These are phyloP conservation scores for Hippocampus barbouri DNA, from an alignment of 2,113 vertebrate species.

Conservation along the genomic window DNA sequence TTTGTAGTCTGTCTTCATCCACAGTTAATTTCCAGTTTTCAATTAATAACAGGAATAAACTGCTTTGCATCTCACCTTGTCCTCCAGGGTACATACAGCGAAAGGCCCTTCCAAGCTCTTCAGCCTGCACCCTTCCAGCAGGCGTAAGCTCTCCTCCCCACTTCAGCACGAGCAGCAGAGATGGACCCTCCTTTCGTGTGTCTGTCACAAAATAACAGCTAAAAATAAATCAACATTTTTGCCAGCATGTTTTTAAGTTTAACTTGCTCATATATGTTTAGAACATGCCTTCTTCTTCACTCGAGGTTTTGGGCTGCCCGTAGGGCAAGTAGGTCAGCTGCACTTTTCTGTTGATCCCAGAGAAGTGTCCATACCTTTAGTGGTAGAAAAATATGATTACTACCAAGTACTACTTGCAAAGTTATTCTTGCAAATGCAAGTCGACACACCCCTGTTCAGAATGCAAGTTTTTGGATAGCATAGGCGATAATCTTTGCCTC, in stretches of 20 bases:
- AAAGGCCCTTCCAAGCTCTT: constrained; percentile 93
- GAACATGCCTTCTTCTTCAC: constrained; percentile 86
- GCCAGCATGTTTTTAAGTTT: not conserved
- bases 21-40: not conserved
- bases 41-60: not conserved
- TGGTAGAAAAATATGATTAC: not conserved
- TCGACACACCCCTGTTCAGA: not conserved
- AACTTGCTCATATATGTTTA: not conserved
- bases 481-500: too few species aligned
- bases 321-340: constrained; percentile 93
- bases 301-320: constrained; percentile 87
- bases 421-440: not conserved
- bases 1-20: not conserved
- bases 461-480: not conserved
- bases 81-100: constrained; percentile 99
- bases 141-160: constrained; percentile 97
- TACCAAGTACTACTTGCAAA: not conserved
- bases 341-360: constrained; percentile 97
- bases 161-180: constrained; percentile 91
- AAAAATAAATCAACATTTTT: not conserved
- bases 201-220: constrained; percentile 62
- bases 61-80: constrained; percentile 77
- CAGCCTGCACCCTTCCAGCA: constrained; percentile 89
- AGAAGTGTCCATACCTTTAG: constrained; percentile 96
- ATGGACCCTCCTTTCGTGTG: constrained; percentile 75